phyloP scores from a whole-genome alignment of 1,140 invertebrate species.

The Philaenus spumarius region DNA sequence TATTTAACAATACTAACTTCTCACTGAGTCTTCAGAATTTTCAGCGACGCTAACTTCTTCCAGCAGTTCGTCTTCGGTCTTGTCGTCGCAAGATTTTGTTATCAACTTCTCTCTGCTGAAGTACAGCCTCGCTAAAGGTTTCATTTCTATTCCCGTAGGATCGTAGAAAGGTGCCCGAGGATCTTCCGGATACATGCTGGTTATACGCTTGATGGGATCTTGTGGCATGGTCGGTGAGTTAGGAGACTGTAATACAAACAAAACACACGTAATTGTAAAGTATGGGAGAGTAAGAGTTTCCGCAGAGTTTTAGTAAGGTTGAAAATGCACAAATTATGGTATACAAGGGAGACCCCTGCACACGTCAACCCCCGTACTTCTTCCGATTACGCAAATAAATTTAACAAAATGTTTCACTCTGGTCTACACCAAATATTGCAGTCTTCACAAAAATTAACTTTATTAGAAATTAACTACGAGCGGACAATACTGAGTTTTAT shows the following conservation, averaged over 20 bases:
- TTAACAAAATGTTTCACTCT: no score
- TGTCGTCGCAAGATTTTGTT: conserved; percentile 68
- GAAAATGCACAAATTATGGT: no score
- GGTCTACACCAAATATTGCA: no score
- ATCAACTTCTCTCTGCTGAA: conserved; percentile 75
- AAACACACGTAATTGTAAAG: conserved; percentile 9
- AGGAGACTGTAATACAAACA: conserved; percentile 59
- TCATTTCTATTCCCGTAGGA: conserved; percentile 59
- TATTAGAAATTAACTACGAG: no score
- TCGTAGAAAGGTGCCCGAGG: conserved; percentile 88
- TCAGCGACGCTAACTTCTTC: conserved; percentile 53
- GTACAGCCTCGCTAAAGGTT: conserved; percentile 78
- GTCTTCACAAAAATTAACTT: no score
- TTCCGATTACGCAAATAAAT: no score
- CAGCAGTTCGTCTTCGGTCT: conserved; percentile 34
- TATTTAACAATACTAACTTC: conserved; percentile 50
- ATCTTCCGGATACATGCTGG: conserved; percentile 73
- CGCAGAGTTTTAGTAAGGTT: neutral
- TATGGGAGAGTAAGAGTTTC: no score
- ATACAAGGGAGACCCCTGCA: no score
- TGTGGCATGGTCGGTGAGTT: conserved; percentile 74
- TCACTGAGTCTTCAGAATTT: conserved; percentile 59
- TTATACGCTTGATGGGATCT: conserved; percentile 76
- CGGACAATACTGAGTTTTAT: no score
- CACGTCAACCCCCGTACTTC: no score